These are phyloP conservation scores for Magallana nippona DNA, from an alignment of 2,888 invertebrate species.

Conservation along the genomic window DNA sequence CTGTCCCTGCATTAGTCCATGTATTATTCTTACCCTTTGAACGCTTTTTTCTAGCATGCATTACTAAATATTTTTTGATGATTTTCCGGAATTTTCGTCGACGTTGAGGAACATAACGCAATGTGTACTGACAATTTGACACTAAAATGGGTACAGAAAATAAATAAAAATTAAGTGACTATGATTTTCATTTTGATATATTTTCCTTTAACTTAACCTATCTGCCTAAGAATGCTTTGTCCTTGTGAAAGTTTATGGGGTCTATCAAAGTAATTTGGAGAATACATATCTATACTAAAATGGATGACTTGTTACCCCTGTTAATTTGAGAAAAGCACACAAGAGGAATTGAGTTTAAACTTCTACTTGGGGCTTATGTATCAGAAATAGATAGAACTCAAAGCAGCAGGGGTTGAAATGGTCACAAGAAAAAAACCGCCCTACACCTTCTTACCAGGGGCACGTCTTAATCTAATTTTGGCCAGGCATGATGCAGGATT, in stretches of 20 bases:
- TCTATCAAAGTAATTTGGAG: no score
- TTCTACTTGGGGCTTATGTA: slow-evolving; percentile 12
- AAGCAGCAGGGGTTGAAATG: slow-evolving; percentile 19
- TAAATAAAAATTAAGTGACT: background rate
- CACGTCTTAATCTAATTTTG: slow-evolving; percentile 39
- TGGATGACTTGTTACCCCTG: background rate
- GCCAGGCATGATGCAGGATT: slow-evolving; percentile 37
- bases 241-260: no score
- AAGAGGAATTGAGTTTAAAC: slow-evolving; percentile 8
- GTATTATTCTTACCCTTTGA: slow-evolving; percentile 11
- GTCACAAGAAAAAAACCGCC: slow-evolving; percentile 31
- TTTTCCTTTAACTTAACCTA: no score
- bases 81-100: slow-evolving; percentile 26
- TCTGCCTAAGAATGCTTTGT: no score
- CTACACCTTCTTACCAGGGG: slow-evolving; percentile 46
- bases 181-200: background rate
- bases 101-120: slow-evolving; percentile 8
- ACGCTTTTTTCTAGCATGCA: slow-evolving; percentile 29
- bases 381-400: slow-evolving; percentile 14
- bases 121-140: slow-evolving; percentile 24
- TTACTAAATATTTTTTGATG: slow-evolving; percentile 24
- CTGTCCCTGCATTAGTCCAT: background rate
- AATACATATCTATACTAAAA: background rate
- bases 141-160: slow-evolving; percentile 16
- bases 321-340: slow-evolving; percentile 6